Percentiles rank a stretch among this genome's conserved stretches.
These are phyloP conservation scores for Drosophila neotestacea DNA, from an alignment of 2,888 invertebrate genomes.

Conservation along the genomic window DNA sequence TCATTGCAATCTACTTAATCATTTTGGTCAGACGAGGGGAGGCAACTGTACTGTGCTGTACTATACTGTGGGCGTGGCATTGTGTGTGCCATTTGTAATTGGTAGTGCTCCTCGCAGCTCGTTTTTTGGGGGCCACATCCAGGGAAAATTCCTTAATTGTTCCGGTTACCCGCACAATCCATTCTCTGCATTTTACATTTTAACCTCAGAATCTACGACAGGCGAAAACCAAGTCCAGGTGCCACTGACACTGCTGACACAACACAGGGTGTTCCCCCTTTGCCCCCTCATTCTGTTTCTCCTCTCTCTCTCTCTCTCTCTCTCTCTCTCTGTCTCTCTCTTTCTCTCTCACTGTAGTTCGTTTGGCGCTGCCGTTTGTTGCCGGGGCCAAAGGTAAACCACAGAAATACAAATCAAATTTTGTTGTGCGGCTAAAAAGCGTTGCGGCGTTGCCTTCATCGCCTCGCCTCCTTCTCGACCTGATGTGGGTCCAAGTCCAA, in stretches of 20 bases:
- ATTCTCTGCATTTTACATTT: constrained; percentile 83
- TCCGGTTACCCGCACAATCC: constrained; percentile 85
- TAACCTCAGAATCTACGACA: constrained; percentile 77
- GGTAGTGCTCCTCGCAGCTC: constrained; percentile 46
- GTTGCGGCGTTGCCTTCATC: constrained; percentile 55
- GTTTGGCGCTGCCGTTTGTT: constrained; percentile 31
- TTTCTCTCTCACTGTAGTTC: constrained; percentile 13
- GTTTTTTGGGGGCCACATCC: constrained; percentile 34
- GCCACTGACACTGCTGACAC: constrained; percentile 74
- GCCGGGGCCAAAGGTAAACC: constrained; percentile 81
- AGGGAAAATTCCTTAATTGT: constrained; percentile 84
- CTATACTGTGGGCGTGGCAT: constrained; percentile 7
- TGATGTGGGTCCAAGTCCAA: background rate
- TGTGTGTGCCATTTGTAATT: constrained; percentile 71
- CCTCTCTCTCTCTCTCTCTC: too few species aligned
- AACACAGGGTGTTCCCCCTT: constrained; percentile 8
- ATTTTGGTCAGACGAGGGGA: constrained; percentile 62
- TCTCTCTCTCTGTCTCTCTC: too few species aligned
- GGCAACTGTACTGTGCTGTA: background rate
- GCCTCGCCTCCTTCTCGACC: background rate
- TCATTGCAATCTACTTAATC: constrained; percentile 81
- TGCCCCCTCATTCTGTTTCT: background rate
- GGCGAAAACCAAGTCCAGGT: constrained; percentile 75
- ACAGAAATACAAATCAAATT: constrained; percentile 84
- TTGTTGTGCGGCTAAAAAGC: constrained; percentile 82